Evolutionary conservation across 2,797 vertebrate genomes (phyloP).

Genomic region (Gymnothorax reevesii): DNA sequence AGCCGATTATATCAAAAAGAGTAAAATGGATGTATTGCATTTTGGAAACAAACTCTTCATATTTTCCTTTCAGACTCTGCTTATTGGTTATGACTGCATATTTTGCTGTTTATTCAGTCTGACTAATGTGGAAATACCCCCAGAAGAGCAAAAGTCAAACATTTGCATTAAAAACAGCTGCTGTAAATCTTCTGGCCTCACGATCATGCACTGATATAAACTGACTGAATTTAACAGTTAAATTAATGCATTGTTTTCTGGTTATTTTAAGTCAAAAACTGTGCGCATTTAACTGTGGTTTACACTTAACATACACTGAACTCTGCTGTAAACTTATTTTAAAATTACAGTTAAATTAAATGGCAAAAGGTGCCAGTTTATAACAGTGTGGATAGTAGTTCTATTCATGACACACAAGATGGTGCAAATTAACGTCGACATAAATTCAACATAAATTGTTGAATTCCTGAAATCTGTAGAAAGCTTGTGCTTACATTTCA

Average conservation of each 20-base stretch:
- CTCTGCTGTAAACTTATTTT: too few species aligned
- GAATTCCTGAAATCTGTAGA: not conserved
- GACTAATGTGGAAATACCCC: slow-evolving; percentile 42
- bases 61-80: not conserved
- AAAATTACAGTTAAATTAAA: too few species aligned
- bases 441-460: not conserved
- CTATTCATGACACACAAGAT: not conserved
- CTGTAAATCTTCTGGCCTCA: slow-evolving; percentile 35
- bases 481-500: not conserved
- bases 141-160: slow-evolving; percentile 6
- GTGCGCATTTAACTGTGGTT: too few species aligned
- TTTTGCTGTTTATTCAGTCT: not conserved
- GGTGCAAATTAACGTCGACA: not conserved
- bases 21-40: not conserved
- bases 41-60: not conserved
- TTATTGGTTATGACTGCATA: not conserved
- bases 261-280: too few species aligned
- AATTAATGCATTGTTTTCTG: too few species aligned
- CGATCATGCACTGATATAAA: not conserved
- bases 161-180: slow-evolving; percentile 61
- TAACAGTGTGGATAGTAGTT: not conserved
- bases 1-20: not conserved
- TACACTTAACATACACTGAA: too few species aligned
- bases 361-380: too few species aligned
- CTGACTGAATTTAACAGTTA: too few species aligned